Evolutionary conservation across 1,140 invertebrate species (phyloP).

Genomic region (Drosophila takahashii): DNA sequence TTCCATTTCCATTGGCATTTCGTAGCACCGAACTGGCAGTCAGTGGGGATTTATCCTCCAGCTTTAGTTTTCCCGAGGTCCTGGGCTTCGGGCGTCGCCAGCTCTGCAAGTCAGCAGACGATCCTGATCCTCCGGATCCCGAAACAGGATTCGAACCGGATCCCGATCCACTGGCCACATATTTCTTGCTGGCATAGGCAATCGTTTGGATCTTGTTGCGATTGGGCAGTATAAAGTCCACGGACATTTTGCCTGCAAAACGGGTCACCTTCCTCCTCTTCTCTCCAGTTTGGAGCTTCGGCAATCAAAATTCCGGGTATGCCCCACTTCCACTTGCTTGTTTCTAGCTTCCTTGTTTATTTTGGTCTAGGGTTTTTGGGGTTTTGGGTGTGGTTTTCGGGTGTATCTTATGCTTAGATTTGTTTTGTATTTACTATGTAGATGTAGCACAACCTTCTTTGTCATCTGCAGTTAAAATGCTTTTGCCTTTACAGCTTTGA

Average conservation of each 20-base stretch:
- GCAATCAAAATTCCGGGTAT: conserved; percentile 43
- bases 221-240: conserved; percentile 80
- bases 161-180: conserved; percentile 41
- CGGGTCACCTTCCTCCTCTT: conserved; percentile 26
- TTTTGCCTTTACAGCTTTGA: conserved; percentile 39
- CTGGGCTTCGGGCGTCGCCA: conserved; percentile 52
- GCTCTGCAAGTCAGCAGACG: conserved; percentile 48
- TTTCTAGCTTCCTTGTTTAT: conserved; percentile 26
- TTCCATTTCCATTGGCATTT: conserved; percentile 77
- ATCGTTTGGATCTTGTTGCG: conserved; percentile 79
- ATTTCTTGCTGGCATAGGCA: conserved; percentile 77
- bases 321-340: conserved; percentile 33
- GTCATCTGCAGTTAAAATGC: conserved; percentile 69
- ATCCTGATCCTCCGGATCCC: conserved; percentile 13
- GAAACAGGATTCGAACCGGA: not conserved
- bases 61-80: conserved; percentile 46
- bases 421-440: conserved; percentile 75
- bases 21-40: conserved; percentile 50
- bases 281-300: conserved; percentile 49
- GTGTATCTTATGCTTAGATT: conserved; percentile 49
- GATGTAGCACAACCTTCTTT: conserved; percentile 83
- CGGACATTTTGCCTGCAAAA: conserved; percentile 67
- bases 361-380: conserved; percentile 33
- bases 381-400: conserved; percentile 22
- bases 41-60: conserved; percentile 40